These are phyloP conservation scores for Metalampra italica DNA, from an alignment of 2,888 invertebrate genomes.

Conservation along the genomic window DNA sequence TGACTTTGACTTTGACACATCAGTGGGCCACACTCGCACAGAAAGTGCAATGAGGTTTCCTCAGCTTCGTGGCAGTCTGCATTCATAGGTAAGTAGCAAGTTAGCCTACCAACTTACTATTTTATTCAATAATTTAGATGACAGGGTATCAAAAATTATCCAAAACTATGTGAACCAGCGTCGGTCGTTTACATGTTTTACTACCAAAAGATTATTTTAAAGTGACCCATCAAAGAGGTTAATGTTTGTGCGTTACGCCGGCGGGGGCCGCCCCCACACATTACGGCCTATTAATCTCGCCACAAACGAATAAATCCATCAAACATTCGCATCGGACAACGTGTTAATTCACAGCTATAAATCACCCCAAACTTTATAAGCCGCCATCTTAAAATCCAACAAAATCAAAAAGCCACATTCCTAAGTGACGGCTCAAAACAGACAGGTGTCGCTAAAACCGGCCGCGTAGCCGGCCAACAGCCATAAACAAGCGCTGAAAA, in stretches of 20 bases:
- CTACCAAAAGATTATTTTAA: constrained; percentile 7
- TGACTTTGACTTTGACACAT: no score
- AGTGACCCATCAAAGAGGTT: constrained; percentile 30
- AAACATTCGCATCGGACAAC: constrained; percentile 47
- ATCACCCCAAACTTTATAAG: constrained; percentile 41
- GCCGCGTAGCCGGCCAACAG: constrained; percentile 38
- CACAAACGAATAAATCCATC: constrained; percentile 67
- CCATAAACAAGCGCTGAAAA: constrained; percentile 68
- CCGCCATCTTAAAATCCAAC: constrained; percentile 48
- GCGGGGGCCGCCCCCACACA: no score
- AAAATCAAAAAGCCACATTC: constrained; percentile 35
- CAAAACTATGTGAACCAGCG: background rate
- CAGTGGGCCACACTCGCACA: no score
- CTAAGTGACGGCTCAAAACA: constrained; percentile 19
- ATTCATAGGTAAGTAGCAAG: no score
- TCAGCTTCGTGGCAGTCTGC: no score
- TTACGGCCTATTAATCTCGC: constrained; percentile 56
- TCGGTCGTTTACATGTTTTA: background rate
- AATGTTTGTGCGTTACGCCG: no score
- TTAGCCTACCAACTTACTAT: no score
- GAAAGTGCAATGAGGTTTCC: no score
- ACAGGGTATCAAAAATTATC: no score
- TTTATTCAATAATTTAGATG: no score
- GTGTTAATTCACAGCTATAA: constrained; percentile 64
- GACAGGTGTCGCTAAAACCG: constrained; percentile 56